These are phyloP conservation scores for Alsophila aescularia DNA, from an alignment of 2,888 invertebrate genomes.

Conservation along the genomic window DNA sequence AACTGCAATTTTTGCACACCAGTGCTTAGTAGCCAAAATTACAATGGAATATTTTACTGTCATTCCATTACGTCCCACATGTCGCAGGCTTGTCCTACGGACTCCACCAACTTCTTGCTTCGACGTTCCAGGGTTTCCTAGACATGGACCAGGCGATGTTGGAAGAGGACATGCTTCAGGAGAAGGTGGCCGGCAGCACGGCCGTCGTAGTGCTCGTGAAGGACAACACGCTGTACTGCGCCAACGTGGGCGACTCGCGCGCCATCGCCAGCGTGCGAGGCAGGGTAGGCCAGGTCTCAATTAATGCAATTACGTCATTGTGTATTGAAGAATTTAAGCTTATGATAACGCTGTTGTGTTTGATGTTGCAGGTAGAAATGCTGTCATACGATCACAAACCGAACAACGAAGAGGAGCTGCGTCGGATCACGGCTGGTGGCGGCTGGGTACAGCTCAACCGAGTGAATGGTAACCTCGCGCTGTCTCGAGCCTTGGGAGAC, in stretches of 20 bases:
- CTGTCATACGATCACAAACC: slow-evolving; percentile 98
- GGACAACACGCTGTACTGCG: slow-evolving; percentile 94
- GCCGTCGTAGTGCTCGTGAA: slow-evolving; percentile 94
- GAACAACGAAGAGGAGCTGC: slow-evolving; percentile 92
- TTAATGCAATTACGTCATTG: no score
- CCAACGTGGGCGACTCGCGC: slow-evolving; percentile 98
- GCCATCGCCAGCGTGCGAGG: slow-evolving; percentile 96
- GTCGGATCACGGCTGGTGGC: slow-evolving; percentile 96
- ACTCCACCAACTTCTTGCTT: no score
- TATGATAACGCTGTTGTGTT: no score
- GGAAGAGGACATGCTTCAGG: slow-evolving; percentile 93
- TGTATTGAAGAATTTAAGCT: no score
- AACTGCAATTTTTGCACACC: no score
- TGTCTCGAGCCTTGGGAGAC: slow-evolving; percentile 98
- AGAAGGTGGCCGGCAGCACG: slow-evolving; percentile 97
- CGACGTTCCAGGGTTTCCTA: slow-evolving; percentile 91
- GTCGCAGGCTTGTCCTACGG: no score
- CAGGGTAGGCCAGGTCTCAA: no score
- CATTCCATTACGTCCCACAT: no score
- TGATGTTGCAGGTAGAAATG: slow-evolving; percentile 80
- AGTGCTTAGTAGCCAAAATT: no score
- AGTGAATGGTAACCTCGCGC: slow-evolving; percentile 98
- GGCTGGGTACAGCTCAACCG: slow-evolving; percentile 99
- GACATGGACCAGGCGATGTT: slow-evolving; percentile 97
- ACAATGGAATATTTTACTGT: no score